Percentiles rank a stretch among this genome's conserved stretches.
Conservation (phyloP, 2,888 invertebrate species). For the Zygogramma bicolorata region DNA sequence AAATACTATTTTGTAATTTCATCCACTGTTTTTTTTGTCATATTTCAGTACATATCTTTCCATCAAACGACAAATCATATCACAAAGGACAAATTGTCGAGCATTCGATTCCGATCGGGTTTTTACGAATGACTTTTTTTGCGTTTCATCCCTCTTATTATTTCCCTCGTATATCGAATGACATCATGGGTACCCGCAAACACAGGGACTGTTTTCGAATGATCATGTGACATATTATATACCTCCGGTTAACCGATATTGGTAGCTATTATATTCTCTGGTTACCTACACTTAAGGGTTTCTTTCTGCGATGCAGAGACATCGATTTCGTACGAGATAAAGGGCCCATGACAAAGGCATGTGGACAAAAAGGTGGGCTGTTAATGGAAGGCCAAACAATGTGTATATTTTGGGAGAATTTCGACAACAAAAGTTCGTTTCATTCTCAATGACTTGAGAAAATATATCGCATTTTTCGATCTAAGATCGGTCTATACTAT, state of each 20-base stretch:
- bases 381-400: conserved; percentile 40
- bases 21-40: no score
- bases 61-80: background rate
- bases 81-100: background rate
- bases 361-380: conserved; percentile 39
- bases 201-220: conserved; percentile 14
- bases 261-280: conserved; percentile 40
- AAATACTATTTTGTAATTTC: no score
- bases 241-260: conserved; percentile 57
- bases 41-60: no score
- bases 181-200: conserved; percentile 26
- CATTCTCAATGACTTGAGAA: conserved; percentile 40
- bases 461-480: conserved; percentile 35
- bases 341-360: conserved; percentile 38
- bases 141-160: background rate
- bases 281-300: conserved; percentile 9
- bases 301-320: conserved; percentile 21
- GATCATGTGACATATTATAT: conserved; percentile 34
- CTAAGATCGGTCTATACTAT: conserved; percentile 31
- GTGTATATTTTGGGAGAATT: conserved; percentile 31
- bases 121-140: background rate
- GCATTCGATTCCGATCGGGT: background rate
- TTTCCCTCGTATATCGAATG: conserved; percentile 24
- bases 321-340: conserved; percentile 46
- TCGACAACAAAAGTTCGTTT: conserved; percentile 40